Evolutionary conservation across 2,113 vertebrate species (phyloP), one percentile per base, ranked within the genome.

Genomic region (Chloropsis cyanopogon): DNA sequence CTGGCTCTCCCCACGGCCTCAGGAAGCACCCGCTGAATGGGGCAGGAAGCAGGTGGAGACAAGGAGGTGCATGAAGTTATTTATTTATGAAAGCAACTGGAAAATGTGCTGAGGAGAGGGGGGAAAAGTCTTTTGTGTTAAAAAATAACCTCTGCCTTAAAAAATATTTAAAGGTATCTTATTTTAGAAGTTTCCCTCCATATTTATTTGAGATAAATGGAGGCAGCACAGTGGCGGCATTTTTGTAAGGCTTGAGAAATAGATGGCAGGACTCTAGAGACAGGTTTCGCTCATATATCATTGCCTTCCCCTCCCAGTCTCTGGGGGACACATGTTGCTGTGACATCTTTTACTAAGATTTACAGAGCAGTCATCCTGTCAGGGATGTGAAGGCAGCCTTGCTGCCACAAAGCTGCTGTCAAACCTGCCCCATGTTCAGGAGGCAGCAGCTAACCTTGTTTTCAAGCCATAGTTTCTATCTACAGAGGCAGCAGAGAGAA

Each of bases 261-360:
- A 93, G 84, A 92, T 77, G 85, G 72, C 83, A 91, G 86, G 79
- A 68, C 93, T 92, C 84, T 60, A 54, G 93, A 90, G 93, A 63
- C 16, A 46, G 49, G 65, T 86, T 96, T 91, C 0, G 0, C 52
- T 82, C 92, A 78, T 96, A 57, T 16, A 93, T 97, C 93, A 94
- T 72, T 78, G 63, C 59, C 44, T 86, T 90, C 59, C 52, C 75
- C 96, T 96, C 88, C 93, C 81, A 64, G 75, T 83, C 83, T 79
- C 82, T 53, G 72, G 71, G 69, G 91, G 28, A 79, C 81, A 76
- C 22, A 0, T 73, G 88, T 93, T 92, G 93, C 92, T 92, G 92
- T 73, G 94, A 88, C 88, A 96, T 97, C 90, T 89, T 95, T 95
- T 92, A 93, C 88, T 9, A 39, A 92, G 95, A 97, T 97, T 96